These are phyloP conservation scores for Gymnorhina tibicen DNA, from an alignment of 2,113 vertebrate species.

Conservation along the genomic window DNA sequence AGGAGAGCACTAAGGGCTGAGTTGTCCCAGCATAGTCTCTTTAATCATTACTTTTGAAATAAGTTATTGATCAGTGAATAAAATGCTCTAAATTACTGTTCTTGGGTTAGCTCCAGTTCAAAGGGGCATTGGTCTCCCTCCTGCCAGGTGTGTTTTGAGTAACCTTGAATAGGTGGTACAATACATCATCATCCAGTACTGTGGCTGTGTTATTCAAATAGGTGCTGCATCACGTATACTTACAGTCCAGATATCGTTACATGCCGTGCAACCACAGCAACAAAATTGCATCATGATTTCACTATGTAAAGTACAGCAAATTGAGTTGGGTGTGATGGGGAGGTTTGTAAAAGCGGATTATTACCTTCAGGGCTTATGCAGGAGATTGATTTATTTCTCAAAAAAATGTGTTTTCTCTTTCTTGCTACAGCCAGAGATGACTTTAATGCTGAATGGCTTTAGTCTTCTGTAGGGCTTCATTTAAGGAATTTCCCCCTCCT, in stretches of 20 bases:
- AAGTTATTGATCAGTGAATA: neutral
- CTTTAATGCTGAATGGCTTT: neutral
- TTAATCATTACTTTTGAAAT: neutral
- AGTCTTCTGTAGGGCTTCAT: neutral
- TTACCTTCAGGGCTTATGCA: neutral
- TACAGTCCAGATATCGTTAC: neutral
- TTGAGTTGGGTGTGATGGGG: neutral
- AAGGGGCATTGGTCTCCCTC: neutral
- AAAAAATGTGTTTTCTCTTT: neutral
- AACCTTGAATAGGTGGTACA: neutral
- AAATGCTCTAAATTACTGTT: neutral
- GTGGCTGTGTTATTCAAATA: neutral
- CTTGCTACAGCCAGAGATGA: neutral
- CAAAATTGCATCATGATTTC: neutral
- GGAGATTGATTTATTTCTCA: accelerated
- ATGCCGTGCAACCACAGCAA: neutral
- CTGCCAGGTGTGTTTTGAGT: neutral
- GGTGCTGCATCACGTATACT: neutral
- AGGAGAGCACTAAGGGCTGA: neutral
- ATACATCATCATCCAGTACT: neutral
- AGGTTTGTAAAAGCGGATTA: neutral
- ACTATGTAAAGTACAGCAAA: neutral
- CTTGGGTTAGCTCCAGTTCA: neutral
- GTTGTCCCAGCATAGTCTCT: neutral
- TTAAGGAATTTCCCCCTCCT: neutral